A percentile compares a stretch with the other conserved stretches of the same genome.
Conservation (phyloP, 2,888 invertebrate genomes). For the Hanleya hanleyi region DNA sequence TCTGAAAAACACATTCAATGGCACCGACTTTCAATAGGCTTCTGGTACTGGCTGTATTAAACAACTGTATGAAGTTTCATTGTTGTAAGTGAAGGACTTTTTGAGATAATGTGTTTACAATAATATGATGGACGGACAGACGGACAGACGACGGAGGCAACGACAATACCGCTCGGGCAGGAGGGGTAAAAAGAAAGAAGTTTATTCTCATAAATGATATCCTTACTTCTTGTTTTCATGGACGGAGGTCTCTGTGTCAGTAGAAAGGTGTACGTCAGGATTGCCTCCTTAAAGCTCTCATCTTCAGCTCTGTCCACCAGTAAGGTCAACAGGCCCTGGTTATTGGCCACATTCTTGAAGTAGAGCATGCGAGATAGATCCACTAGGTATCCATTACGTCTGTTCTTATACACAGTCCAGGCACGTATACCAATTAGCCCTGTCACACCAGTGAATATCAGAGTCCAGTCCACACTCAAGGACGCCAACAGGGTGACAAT, state of each 20-base stretch:
- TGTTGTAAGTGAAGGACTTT: too few relatives aligned
- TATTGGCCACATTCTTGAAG: conserved; percentile 71
- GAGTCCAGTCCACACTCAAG: conserved; percentile 56
- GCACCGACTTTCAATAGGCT: too few relatives aligned
- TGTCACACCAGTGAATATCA: conserved; percentile 55
- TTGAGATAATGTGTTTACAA: too few relatives aligned
- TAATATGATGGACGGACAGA: too few relatives aligned
- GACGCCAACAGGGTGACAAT: conserved; percentile 57
- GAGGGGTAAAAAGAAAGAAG: too few relatives aligned
- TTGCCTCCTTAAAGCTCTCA: conserved; percentile 70
- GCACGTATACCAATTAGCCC: conserved; percentile 49
- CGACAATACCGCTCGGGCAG: too few relatives aligned
- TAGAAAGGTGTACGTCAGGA: conserved; percentile 67
- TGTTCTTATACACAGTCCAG: conserved; percentile 62
- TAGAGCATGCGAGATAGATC: conserved; percentile 65
- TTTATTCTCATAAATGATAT: too few relatives aligned
- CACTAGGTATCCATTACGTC: conserved; percentile 61
- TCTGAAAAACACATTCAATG: too few relatives aligned
- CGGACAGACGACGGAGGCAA: too few relatives aligned
- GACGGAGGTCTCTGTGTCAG: conserved; percentile 56
- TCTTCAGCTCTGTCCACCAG: conserved; percentile 71
- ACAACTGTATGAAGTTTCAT: too few relatives aligned
- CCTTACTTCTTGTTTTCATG: conserved; percentile 11
- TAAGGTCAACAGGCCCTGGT: conserved; percentile 66
- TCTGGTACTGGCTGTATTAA: too few relatives aligned